Base-by-base conservation (phyloP, 1,140 invertebrate species). In the Pachyrhynchus sulphureomaculatus region DNA sequence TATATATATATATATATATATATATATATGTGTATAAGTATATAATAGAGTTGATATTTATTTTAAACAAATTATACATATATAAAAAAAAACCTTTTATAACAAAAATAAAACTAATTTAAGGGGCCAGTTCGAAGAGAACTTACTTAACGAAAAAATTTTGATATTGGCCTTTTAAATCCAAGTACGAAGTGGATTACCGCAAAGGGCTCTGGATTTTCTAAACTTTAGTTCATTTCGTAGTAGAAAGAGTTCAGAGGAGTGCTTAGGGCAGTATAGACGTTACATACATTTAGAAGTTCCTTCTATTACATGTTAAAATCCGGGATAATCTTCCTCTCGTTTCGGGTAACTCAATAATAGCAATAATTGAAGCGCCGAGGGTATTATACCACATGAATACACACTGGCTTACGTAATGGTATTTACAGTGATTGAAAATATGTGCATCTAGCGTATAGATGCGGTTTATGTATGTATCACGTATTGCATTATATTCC, bases 351-450 rank as follows among this genome's bases (percentile, higher is more conserved):
- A 69, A 59, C 63, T 69, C 67, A 70, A 70, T 70, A 70, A 72
- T 69, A 68, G 67, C 65, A 69, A 72, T 72, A 70, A 72, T 72
- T 72, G 69, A 68, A 69, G 48, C 54, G 64, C 64, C 58, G 34
- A 12, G 58, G 48, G 66, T 68, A 72, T 72, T 72, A 72, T 69
- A 51, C 23, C 69, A 65, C 71, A 71, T 71, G 71, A 68, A 66
- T 71, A 72, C 71, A 68, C 68, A 39, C 67, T 69, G 56, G 69
- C 67, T 72, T 68, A 65, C 56, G 47, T 70, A 69, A 72, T 70
- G 64, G 69, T 72, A 70, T 70, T 72, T 71, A 69, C 66, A 69
- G 69, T 65, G 68, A 72, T 72, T 72, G 71, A 70, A 72, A 72
- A 72, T 67, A 66, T 72, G 68, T 61, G 62, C 70, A 68, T 62